Conservation (phyloP, 2,888 invertebrate genomes). For the Protophormia terraenovae region DNA sequence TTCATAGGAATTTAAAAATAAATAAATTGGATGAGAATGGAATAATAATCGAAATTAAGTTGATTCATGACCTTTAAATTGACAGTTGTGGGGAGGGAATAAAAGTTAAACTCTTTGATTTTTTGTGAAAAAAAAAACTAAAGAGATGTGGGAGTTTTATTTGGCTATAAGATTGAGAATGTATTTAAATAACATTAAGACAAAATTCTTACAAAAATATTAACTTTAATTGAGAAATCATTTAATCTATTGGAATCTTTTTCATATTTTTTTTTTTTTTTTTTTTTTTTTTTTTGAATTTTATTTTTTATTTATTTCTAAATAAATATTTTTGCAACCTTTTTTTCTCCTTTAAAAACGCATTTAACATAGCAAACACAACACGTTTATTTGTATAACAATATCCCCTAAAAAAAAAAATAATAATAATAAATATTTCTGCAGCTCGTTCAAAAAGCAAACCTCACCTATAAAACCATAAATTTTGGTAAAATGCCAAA, state of each 20-base stretch:
- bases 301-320: too few species aligned
- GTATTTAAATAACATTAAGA: too few species aligned
- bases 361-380: too few species aligned
- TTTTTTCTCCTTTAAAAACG: too few species aligned
- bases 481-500: constrained; percentile 68
- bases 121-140: neutral
- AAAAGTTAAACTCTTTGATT: neutral
- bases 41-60: neutral
- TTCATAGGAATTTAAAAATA: neutral
- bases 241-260: too few species aligned
- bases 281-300: too few species aligned
- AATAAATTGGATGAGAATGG: constrained; percentile 9
- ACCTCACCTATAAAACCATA: constrained; percentile 66
- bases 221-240: too few species aligned
- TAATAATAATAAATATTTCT: too few species aligned
- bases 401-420: neutral
- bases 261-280: too few species aligned
- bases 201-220: too few species aligned
- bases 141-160: neutral
- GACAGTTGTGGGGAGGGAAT: neutral
- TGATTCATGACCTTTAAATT: neutral
- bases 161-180: neutral
- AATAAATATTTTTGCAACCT: too few species aligned
- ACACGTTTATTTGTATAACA: too few species aligned
- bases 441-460: constrained; percentile 10